phyloP scores from a whole-genome alignment of 2,888 invertebrate genomes.

The Gerris lacustris region DNA sequence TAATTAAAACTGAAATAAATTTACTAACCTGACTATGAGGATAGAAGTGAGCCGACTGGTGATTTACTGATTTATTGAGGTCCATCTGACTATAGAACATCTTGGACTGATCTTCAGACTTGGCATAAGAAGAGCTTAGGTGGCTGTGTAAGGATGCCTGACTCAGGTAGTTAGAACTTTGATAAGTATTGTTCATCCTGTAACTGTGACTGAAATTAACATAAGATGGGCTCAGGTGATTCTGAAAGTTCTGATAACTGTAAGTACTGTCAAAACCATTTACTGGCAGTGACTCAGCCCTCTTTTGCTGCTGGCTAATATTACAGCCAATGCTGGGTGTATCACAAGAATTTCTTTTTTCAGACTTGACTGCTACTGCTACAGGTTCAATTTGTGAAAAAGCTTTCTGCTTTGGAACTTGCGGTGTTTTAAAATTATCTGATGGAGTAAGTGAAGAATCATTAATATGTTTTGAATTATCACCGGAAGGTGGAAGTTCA shows the following conservation, averaged over 20 bases:
- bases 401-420: background rate
- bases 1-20: background rate
- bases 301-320: background rate
- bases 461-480: background rate
- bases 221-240: background rate
- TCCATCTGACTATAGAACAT: background rate
- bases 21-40: background rate
- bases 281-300: background rate
- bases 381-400: background rate
- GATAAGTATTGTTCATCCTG: background rate
- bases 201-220: background rate
- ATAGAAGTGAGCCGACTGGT: background rate
- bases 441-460: background rate
- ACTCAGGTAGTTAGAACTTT: background rate
- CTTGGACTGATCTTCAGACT: background rate
- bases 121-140: background rate
- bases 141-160: background rate
- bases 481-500: background rate
- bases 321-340: background rate
- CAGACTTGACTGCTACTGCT: background rate
- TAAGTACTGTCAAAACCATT: background rate
- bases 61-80: background rate
- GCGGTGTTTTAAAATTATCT: background rate
- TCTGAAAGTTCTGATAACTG: background rate
- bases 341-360: background rate